Evolutionary conservation across 2,797 vertebrate species (phyloP), one percentile per base, ranked within the genome.

Genomic region (Dryobates pubescens): DNA sequence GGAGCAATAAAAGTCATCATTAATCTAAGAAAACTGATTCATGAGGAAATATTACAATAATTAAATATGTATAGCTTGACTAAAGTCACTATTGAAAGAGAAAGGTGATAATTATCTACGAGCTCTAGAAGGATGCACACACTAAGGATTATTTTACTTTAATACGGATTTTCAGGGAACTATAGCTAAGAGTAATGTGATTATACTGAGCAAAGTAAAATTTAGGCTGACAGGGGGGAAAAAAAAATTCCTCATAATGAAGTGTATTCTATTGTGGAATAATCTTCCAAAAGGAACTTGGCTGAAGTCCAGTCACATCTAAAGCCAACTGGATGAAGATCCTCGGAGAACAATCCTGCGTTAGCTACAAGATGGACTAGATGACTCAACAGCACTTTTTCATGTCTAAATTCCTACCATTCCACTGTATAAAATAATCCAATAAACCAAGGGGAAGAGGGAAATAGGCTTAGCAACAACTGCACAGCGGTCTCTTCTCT

Each of bases 191-290:
- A 96, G 81, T 96, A 94, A 97, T 96, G 92, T 91, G 96, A 89
- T 84, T 92, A 95, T 82, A 94, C 89, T 61, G 80, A 95, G 92
- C 61, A 89, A 97, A 97, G 97, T 90, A 91, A 97, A 95, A 95
- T 96, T 96, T 91, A 96, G 83, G 93, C 90, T 97, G 96, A 97
- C 89, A 96, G 88, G 92, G 94, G 36, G 36, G 36, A 38, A 89
- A 96, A 93, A 69, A n/a, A n/a, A 94, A 91, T 24, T 96, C 85
- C 92, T 92, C 86, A 94, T 89, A 90, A 94, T 38, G 34, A 94
- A 97, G 69, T 86, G 73, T 93, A 96, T 95, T 94, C 89, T 96
- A 85, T 88, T 79, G 72, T 77, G 94, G 90, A 95, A 94, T 76
- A 96, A 90, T 93, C 77, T 96, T 97, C 88, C 94, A 76, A 54